Evolutionary conservation across 2,797 vertebrate genomes (phyloP), one percentile per base, ranked within the genome.

Genomic region (Alosa sapidissima): DNA sequence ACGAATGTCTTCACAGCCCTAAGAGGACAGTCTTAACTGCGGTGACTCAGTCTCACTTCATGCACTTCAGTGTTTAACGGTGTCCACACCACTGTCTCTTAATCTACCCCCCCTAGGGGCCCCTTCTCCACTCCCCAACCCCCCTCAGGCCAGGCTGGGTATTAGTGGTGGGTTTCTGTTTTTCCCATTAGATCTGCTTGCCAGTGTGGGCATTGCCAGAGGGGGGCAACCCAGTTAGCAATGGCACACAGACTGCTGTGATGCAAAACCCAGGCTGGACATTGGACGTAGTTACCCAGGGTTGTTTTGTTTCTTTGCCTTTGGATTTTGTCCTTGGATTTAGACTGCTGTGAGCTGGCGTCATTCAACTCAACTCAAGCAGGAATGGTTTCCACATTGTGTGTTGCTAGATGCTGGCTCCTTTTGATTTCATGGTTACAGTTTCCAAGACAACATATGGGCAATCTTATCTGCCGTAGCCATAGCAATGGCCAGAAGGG

Each of bases 371-470:
- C 19, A 36, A 78, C 36, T 45, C 19, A 36, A 78, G 72, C 19
- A 78, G 41, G 28, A 75, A 78, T 47, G 41, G 72, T 78, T 78
- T 21, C 72, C 72, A 41, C 72, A 16, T 45, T 78, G 65, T 78
- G 72, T 78, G 72, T 47, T 47, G 36, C 41, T 47, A 78, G 58
- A 47, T 78, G 72, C 41, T 47, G 36, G 41, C 41, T 47, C 36
- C 36, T 47, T 47, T 19, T 47, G 72, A 78, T 78, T 78, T 78
- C 72, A 78, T 47, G 72, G 72, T 21, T 78, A 78, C 72, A 47
- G 72, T 78, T 78, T 78, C 72, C 72, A 78, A 45, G 72, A 78
- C 72, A 78, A 78, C 72, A 78, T 78, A 47, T 47, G 41, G 72
- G 41, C 36, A 47, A n/a, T 47, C 41, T 78, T 78, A 78, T 78